Base-by-base conservation (phyloP, 2,888 invertebrate genomes). In the Harmothoe impar region DNA sequence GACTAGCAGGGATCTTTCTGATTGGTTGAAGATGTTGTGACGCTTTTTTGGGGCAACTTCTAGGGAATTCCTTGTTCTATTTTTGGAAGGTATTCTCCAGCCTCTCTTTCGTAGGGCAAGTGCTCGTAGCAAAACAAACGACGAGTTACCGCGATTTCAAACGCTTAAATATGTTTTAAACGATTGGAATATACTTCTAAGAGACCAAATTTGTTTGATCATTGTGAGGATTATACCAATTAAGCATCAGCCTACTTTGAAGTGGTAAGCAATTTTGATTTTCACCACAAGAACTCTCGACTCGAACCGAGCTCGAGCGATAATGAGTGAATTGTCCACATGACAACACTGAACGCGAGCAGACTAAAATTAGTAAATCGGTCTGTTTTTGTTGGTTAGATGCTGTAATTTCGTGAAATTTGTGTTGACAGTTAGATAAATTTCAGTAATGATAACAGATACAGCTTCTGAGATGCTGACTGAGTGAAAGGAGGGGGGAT, bases 61-160 rank as follows among this genome's bases (percentile, higher is more conserved):
- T 81, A 0, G 43, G 20, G 86, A 54, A 54, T 84, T 51, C 35
- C 43, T 35, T 35, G 78, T 84, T 43, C 86, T 86, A 86, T 86
- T 86, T 86, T 86, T 52, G 52, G 86, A 86, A 23, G 86, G 86
- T 29, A 86, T 86, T 86, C 86, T 54, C 86, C 86, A 86, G 86
- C 86, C 86, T 86, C 86, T 52, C 29, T 54, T 54, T 56, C 23
- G 31, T 12, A 7, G 56, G 1, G 29, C 17, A 3, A 7, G 25
- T 23, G 52, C 54, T 1, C 52, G 17, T 25, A 54, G 29, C 54
- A 86, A 86, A 86, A 86, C 86, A 86, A 86, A 54, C 56, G 15
- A 17, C 52, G 20, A 23, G 20, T 1, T 31, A 43, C n/a, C 0
- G 25, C 15, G 29, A n/a, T 29, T 56, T 56, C 35, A 25, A 81